Percentiles rank a stretch among this genome's conserved stretches.
phyloP scores from a whole-genome alignment of 2,888 invertebrate genomes.

The Chrysina gloriosa region DNA sequence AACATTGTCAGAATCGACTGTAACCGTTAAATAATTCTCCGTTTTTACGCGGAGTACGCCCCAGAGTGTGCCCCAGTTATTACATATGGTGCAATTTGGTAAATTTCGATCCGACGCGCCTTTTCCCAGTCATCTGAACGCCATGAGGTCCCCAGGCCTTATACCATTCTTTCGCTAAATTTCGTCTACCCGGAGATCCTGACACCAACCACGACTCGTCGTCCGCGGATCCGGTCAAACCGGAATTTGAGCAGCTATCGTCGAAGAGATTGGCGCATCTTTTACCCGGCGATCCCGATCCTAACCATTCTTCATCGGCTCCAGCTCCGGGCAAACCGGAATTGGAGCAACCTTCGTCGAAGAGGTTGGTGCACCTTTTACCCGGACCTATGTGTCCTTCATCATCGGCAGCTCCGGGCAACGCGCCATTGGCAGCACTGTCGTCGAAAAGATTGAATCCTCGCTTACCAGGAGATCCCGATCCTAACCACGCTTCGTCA shows the following conservation, averaged over 20 bases:
- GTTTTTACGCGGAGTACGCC: background rate
- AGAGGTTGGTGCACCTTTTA: constrained; percentile 43
- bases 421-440: constrained; percentile 26
- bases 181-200: constrained; percentile 19
- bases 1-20: background rate
- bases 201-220: constrained; percentile 23
- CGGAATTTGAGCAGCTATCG: constrained; percentile 42
- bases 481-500: constrained; percentile 42
- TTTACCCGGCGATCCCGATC: constrained; percentile 16
- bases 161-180: constrained; percentile 2
- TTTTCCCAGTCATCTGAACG: constrained; percentile 2
- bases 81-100: constrained; percentile 17
- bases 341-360: constrained; percentile 41
- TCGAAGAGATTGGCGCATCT: constrained; percentile 44
- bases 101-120: background rate
- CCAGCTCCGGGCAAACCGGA: background rate
- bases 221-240: constrained; percentile 19
- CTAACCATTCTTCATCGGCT: constrained; percentile 28
- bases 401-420: constrained; percentile 36
- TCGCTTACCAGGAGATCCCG: constrained; percentile 37
- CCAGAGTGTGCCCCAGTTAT: background rate
- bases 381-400: constrained; percentile 41
- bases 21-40: background rate
- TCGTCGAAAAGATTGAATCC: constrained; percentile 42
- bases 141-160: constrained; percentile 5